Conservation (phyloP, 2,113 vertebrate genomes). For the Tangachromis dhanisi region DNA sequence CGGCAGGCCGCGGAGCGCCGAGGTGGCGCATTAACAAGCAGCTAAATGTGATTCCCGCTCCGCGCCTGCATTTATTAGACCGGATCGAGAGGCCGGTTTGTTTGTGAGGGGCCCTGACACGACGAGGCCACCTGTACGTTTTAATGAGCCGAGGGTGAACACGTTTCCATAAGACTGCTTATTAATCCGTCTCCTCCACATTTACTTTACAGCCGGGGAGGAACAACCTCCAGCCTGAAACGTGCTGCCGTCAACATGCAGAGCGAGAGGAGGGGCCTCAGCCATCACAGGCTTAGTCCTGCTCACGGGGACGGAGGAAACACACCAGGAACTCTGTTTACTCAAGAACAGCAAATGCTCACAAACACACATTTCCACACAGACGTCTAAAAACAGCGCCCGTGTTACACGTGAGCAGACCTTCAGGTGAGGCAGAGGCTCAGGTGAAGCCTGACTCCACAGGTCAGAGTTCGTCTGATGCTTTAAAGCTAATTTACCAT, state of each 20-base stretch:
- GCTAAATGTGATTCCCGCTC: neutral
- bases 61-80: neutral
- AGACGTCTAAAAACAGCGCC: neutral
- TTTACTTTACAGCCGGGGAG: neutral
- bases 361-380: neutral
- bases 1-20: neutral
- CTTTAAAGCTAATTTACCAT: neutral
- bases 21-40: neutral
- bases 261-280: neutral
- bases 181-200: neutral
- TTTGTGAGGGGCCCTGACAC: conserved; percentile 14
- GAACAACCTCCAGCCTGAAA: neutral
- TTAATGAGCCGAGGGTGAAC: conserved; percentile 25
- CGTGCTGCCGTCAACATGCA: neutral
- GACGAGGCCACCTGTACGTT: conserved; percentile 19
- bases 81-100: neutral
- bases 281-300: neutral
- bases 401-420: neutral
- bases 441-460: neutral
- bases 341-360: neutral
- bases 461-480: neutral
- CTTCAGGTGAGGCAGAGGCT: neutral
- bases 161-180: conserved; percentile 22
- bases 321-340: neutral
- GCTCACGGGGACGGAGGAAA: neutral